phyloP scores from a whole-genome alignment of 2,888 invertebrate genomes.

The Drosophila crucigera region DNA sequence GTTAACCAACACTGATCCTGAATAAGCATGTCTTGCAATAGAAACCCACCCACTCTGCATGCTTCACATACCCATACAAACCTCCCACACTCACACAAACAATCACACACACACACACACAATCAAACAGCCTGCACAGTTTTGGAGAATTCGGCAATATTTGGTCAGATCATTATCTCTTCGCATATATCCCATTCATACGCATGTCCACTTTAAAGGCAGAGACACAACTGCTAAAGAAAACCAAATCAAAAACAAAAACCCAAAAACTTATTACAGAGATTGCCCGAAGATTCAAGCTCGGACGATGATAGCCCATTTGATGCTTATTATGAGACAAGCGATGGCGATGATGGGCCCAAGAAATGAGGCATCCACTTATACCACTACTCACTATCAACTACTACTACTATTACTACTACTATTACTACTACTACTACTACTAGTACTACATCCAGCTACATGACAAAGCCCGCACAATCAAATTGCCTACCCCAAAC shows the following conservation, averaged over 20 bases:
- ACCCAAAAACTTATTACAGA: slow-evolving; percentile 75
- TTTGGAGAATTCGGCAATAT: slow-evolving; percentile 50
- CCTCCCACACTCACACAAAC: neutral
- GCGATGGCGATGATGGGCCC: slow-evolving; percentile 77
- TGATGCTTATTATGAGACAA: slow-evolving; percentile 83
- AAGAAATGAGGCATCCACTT: slow-evolving; percentile 60
- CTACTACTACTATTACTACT: slow-evolving; percentile 18
- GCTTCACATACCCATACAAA: slow-evolving; percentile 9
- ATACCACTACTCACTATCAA: slow-evolving; percentile 40
- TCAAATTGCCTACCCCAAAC: slow-evolving; percentile 34
- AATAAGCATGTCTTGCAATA: slow-evolving; percentile 30
- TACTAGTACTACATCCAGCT: slow-evolving; percentile 33
- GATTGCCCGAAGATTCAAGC: slow-evolving; percentile 84
- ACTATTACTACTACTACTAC: slow-evolving; percentile 17
- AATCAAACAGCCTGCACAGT: slow-evolving; percentile 14
- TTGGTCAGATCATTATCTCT: slow-evolving; percentile 26
- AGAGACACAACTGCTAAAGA: slow-evolving; percentile 24
- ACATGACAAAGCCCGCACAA: slow-evolving; percentile 25
- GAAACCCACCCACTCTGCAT: slow-evolving; percentile 37
- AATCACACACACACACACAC: slow-evolving; percentile 3
- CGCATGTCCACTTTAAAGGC: slow-evolving; percentile 48
- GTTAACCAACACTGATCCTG: slow-evolving; percentile 48
- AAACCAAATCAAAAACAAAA: slow-evolving; percentile 7
- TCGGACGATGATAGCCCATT: slow-evolving; percentile 84
- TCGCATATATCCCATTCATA: slow-evolving; percentile 22